Base-by-base conservation (phyloP, 2,888 invertebrate species). In the Apocheima hispidaria region DNA sequence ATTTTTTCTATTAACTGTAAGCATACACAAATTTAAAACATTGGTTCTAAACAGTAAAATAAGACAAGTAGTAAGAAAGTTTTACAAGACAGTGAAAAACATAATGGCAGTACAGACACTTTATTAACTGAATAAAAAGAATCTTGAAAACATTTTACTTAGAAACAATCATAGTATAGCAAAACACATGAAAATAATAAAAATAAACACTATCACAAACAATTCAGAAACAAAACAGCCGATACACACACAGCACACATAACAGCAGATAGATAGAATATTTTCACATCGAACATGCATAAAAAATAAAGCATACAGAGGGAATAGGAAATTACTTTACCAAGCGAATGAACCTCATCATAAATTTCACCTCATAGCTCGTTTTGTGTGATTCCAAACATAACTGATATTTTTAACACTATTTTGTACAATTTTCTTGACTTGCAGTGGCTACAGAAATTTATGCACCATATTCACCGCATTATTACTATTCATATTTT, bases 61-160 rank as follows among this genome's bases (percentile, higher is more conserved):
- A 49, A 54, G n/a, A 51, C n/a, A 30, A 50, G 48, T 16, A 60
- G n/a, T 36, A 57, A 57, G 14, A 50, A 55, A 36, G 28, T 51
- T 10, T 52, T 20, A 50, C 20, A 38, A 54, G 38, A 59, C 52
- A 65, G 48, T 40, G 48, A 65, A 61, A 66, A 61, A 61, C 63
- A 61, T 46, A 65, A 48, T 53, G 33, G 55, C 43, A 54, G 43
- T 38, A 53, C 60, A 59, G 62, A 60, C 56, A 64, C 46, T 68
- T 68, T 68, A 66, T 66, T 68, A 35, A 51, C 43, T 50, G 53
- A 52, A 67, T 33, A 54, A 35, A 58, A 46, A 44, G 18, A 46
- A 56, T 63, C 62, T 65, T 64, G 62, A 50, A 53, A 46, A 38
- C 46, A 61, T 40, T 36, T 14, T 21, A 10, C 28, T 46, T 58